These are phyloP conservation scores for Pseudopodoces humilis DNA, from an alignment of 2,113 vertebrate species.

Conservation along the genomic window DNA sequence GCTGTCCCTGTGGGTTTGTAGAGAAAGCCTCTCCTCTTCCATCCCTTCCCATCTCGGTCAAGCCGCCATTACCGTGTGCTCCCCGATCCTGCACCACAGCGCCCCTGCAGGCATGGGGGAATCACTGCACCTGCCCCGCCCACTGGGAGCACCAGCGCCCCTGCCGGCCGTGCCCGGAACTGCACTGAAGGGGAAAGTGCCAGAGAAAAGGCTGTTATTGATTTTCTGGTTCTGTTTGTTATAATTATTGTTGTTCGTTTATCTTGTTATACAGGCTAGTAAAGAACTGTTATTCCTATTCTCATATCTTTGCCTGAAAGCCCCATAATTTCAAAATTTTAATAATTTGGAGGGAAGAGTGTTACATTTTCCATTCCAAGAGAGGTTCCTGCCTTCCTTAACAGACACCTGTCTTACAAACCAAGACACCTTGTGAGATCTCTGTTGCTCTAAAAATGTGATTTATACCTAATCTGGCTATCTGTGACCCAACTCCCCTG, in stretches of 20 bases:
- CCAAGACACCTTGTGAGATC: neutral
- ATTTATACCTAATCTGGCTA: neutral
- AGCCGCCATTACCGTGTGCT: accelerated
- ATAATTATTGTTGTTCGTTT: neutral
- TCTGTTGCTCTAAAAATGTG: neutral
- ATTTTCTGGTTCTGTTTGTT: neutral
- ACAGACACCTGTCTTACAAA: neutral
- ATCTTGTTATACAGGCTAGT: neutral
- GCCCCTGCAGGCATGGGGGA: too few relatives aligned
- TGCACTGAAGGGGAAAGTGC: neutral
- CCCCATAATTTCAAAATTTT: neutral
- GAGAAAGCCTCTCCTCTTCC: too few relatives aligned
- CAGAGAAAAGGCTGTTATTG: too few relatives aligned
- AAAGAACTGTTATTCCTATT: neutral
- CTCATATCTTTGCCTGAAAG: neutral
- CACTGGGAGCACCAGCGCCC: neutral
- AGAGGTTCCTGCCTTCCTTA: neutral
- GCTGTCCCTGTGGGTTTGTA: accelerated
- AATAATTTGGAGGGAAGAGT: neutral
- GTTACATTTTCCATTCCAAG: neutral
- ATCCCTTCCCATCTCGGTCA: accelerated
- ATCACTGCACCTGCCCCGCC: too few relatives aligned
- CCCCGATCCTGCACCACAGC: accelerated
- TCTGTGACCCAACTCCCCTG: accelerated
- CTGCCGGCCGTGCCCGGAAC: neutral